Base-by-base conservation (phyloP, 2,888 invertebrate genomes). In the Archips xylosteana region DNA sequence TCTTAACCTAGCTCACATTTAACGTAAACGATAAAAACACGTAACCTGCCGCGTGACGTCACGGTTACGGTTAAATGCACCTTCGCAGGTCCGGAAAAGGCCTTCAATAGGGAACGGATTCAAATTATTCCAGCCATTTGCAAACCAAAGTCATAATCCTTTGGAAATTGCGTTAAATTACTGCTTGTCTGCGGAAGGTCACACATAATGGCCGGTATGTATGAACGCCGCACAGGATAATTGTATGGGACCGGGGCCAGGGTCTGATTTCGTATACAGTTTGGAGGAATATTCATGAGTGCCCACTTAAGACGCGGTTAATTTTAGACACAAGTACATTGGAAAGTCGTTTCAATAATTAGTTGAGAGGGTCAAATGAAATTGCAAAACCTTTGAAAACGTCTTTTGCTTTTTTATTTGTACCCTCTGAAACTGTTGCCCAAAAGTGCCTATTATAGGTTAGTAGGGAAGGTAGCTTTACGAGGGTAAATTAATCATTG, bases 141-240 rank as follows among this genome's bases (percentile, higher is more conserved):
- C 77, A 77, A 77, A 77, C 76, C 78, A 78, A 78, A 78, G 76
- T 70, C 71, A 67, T 77, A 76, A 78, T 76, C 76, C 77, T 67
- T 36, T 61, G 34, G 69, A 76, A 76, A 78, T 77, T 78, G 78
- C 68, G 75, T 75, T 73, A 76, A 77, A 75, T 76, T 75, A 73
- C 75, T 57, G 72, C 63, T 49, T 71, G 62, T 61, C 73, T 36
- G 34, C 15, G 70, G 67, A 63, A 66, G 73, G 73, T 75, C 72
- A 57, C 47, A 76, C 57, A 49, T 74, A 75, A 63, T 67, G 54
- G 65, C 54, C 10, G 60, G 49, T n/a, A 36, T 59, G 49, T 59
- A 73, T 69, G 73, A 73, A 45, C 49, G 73, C 10, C 36, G 62
- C 62, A 63, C 36, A 69, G 63, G 63, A 73, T 69, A 69, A 73